Conservation (phyloP, 2,888 invertebrate genomes). For the Strigamia crassipes region DNA sequence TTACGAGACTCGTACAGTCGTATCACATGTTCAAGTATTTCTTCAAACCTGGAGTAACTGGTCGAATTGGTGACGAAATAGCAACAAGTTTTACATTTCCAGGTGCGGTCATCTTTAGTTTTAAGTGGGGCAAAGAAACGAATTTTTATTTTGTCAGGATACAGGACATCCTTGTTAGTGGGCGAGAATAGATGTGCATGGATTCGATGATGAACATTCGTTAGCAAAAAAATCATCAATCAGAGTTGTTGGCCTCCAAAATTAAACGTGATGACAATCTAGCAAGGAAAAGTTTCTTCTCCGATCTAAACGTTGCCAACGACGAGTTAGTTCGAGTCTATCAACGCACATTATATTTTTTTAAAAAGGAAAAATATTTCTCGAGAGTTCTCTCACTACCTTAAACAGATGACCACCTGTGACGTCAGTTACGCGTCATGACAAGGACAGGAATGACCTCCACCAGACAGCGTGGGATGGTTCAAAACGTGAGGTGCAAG, state of each 20-base stretch:
- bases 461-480: constrained; percentile 38
- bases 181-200: constrained; percentile 22
- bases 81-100: background rate
- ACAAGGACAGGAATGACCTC: constrained; percentile 40
- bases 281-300: background rate
- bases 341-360: background rate
- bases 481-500: constrained; percentile 23
- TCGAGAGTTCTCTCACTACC: background rate
- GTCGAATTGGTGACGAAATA: constrained; percentile 2
- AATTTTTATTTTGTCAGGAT: constrained; percentile 8
- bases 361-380: background rate
- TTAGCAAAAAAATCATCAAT: constrained; percentile 23
- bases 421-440: constrained; percentile 35
- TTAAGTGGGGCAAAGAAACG: background rate
- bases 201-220: constrained; percentile 24
- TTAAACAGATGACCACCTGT: constrained; percentile 24
- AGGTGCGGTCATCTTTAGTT: background rate
- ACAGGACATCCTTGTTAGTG: constrained; percentile 42
- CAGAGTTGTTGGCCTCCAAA: constrained; percentile 13
- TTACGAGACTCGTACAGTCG: background rate
- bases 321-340: too few relatives aligned
- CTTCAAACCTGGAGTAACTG: background rate
- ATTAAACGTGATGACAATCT: constrained; percentile 32
- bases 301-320: background rate
- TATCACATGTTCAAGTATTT: background rate